These are phyloP conservation scores for Drosophila formosana DNA, from an alignment of 2,888 invertebrate species.

Conservation along the genomic window DNA sequence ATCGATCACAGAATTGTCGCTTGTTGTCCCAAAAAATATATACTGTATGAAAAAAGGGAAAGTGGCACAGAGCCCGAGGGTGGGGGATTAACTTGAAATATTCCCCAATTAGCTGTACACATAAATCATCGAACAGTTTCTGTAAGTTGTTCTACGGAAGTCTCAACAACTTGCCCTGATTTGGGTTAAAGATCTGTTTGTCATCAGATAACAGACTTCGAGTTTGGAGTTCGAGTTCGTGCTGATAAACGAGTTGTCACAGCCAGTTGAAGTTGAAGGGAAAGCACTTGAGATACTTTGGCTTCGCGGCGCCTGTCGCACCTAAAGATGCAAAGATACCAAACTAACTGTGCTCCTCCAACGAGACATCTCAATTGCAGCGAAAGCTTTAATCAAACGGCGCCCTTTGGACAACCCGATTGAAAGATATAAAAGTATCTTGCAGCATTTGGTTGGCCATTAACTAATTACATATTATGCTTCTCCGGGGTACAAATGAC, in stretches of 20 bases:
- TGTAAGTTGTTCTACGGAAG: constrained; percentile 40
- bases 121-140: constrained; percentile 65
- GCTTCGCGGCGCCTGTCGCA: constrained; percentile 35
- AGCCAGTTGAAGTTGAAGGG: constrained; percentile 21
- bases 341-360: constrained; percentile 8
- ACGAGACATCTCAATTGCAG: constrained; percentile 12
- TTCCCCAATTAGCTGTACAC: constrained; percentile 72
- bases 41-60: constrained; percentile 38
- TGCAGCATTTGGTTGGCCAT: constrained; percentile 4
- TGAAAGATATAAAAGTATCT: not conserved
- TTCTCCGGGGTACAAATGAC: not conserved
- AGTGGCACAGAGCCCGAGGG: constrained; percentile 57
- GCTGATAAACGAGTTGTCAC: constrained; percentile 33
- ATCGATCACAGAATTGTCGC: constrained; percentile 59
- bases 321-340: constrained; percentile 20
- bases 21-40: constrained; percentile 11
- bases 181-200: constrained; percentile 66
- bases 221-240: constrained; percentile 15
- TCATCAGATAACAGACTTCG: constrained; percentile 43
- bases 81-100: constrained; percentile 41
- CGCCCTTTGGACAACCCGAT: not conserved
- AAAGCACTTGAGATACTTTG: constrained; percentile 19
- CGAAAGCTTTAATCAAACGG: not conserved
- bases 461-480: not conserved
- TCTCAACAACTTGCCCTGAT: constrained; percentile 51